These are phyloP conservation scores for Phylloscopus collybita DNA, from an alignment of 2,797 vertebrate genomes.

Conservation along the genomic window DNA sequence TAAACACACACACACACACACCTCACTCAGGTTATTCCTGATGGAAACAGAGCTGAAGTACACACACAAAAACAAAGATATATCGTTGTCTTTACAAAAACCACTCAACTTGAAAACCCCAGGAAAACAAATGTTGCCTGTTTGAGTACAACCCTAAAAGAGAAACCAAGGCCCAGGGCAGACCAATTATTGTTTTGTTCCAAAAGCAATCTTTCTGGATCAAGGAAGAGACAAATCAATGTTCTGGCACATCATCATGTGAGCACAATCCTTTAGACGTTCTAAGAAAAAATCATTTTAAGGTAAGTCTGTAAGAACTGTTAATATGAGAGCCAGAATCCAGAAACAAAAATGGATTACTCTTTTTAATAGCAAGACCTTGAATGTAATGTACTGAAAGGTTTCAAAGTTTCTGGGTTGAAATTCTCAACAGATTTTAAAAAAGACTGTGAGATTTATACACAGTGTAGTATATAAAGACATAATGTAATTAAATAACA, in stretches of 20 bases:
- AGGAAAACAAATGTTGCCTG: not conserved
- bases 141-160: not conserved
- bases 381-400: not conserved
- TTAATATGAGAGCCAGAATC: not conserved
- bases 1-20: not conserved
- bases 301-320: not conserved
- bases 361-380: not conserved
- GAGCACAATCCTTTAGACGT: not conserved
- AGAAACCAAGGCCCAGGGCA: not conserved
- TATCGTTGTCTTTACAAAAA: not conserved
- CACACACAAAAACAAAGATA: not conserved
- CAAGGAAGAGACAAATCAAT: not conserved
- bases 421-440: not conserved
- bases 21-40: not conserved
- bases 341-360: not conserved
- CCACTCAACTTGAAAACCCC: not conserved
- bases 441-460: not conserved
- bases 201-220: not conserved
- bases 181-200: not conserved
- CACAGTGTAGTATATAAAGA: fast-evolving
- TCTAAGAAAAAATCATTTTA: not conserved
- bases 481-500: not conserved
- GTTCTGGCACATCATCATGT: not conserved
- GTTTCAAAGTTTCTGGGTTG: not conserved
- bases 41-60: not conserved